phyloP scores from a whole-genome alignment of 53 echinoderm and acorn worm genomes.

The Paracentrotus lividus region DNA sequence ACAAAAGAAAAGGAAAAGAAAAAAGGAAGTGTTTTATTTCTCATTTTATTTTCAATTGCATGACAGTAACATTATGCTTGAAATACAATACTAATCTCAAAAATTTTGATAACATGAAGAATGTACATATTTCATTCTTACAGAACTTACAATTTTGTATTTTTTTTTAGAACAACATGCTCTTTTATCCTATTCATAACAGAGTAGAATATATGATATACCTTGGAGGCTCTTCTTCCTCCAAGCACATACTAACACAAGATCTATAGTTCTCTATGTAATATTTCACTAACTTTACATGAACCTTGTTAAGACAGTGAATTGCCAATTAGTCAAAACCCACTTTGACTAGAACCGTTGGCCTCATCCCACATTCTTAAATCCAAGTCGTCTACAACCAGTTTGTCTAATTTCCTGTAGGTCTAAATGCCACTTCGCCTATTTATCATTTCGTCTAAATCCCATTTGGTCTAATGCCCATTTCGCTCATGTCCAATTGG shows the following conservation, averaged over 20 bases:
- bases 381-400: too few relatives aligned
- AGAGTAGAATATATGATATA: not conserved
- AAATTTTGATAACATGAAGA: conserved; percentile 23
- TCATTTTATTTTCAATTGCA: conserved; percentile 40
- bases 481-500: too few relatives aligned
- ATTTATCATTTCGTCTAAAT: too few relatives aligned
- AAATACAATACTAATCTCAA: conserved; percentile 41
- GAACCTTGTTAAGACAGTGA: too few relatives aligned
- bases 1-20: not conserved
- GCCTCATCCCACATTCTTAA: too few relatives aligned
- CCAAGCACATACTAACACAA: too few relatives aligned
- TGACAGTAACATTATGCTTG: conserved; percentile 38
- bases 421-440: too few relatives aligned
- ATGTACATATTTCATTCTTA: conserved; percentile 50
- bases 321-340: too few relatives aligned
- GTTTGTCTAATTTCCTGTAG: too few relatives aligned
- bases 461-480: too few relatives aligned
- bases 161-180: not conserved
- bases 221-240: not conserved
- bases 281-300: not conserved
- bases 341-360: too few relatives aligned
- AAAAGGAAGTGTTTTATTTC: not conserved
- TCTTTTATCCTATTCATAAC: not conserved
- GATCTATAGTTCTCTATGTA: too few relatives aligned
- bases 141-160: conserved; percentile 25